Conservation (phyloP, 1,140 invertebrate species). For the Charaxes varanes region DNA sequence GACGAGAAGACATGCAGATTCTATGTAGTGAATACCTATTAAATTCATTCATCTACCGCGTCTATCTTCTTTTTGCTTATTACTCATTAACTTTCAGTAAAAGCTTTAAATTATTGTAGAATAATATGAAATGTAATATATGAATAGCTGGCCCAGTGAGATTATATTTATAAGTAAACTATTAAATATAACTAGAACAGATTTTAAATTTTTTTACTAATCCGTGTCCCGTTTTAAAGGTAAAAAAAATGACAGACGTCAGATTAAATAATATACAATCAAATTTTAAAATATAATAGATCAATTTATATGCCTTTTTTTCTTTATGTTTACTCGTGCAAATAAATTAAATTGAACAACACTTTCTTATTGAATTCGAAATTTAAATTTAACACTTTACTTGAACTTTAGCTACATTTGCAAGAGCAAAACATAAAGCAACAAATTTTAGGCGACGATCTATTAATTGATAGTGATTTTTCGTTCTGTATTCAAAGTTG, state of each 20-base stretch:
- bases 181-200: slow-evolving; percentile 13
- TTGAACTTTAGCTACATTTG: background rate
- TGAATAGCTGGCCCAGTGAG: slow-evolving; percentile 54
- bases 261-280: slow-evolving; percentile 1
- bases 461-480: slow-evolving; percentile 11
- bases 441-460: too few relatives aligned
- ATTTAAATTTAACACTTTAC: background rate
- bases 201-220: slow-evolving; percentile 12
- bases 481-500: slow-evolving; percentile 53
- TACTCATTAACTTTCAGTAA: slow-evolving; percentile 12
- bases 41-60: slow-evolving; percentile 2
- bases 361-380: background rate
- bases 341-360: background rate
- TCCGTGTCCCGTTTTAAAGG: background rate
- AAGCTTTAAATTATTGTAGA: slow-evolving; percentile 50
- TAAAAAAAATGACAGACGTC: too few relatives aligned
- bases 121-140: slow-evolving; percentile 25
- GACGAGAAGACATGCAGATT: slow-evolving; percentile 31
- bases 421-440: background rate
- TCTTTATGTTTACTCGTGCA: slow-evolving; percentile 2
- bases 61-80: slow-evolving; percentile 11
- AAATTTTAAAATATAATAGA: background rate
- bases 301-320: background rate
- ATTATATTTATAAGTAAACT: slow-evolving; percentile 39
- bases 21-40: slow-evolving; percentile 10